A percentile compares a stretch with the other conserved stretches of the same genome.
Evolutionary conservation across 2,797 vertebrate genomes (phyloP).

Genomic region (Agapornis canus): DNA sequence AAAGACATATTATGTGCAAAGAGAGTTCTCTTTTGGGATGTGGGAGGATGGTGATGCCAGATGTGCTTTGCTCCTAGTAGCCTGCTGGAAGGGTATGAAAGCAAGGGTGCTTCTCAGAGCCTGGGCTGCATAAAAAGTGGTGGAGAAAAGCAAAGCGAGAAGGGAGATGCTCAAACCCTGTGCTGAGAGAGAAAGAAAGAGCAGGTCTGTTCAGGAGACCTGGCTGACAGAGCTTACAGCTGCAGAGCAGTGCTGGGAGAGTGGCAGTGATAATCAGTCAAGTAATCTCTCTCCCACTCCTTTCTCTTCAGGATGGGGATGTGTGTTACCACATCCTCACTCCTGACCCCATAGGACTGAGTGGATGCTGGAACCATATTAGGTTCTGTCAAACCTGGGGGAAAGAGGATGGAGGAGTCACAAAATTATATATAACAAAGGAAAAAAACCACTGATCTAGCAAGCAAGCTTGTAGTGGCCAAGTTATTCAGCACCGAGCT

Average conservation of each 20-base stretch:
- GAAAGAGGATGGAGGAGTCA: not conserved
- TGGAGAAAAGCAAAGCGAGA: not conserved
- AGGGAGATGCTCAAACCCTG: not conserved
- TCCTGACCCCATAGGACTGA: not conserved
- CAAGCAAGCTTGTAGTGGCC: fast-evolving
- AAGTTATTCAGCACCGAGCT: not conserved
- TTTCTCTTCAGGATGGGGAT: not conserved
- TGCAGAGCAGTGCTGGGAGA: fast-evolving
- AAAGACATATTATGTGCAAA: not conserved
- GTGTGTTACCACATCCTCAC: not conserved
- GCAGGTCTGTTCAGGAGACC: not conserved
- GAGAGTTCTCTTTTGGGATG: not conserved
- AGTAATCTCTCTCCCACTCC: not conserved
- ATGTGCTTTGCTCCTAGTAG: not conserved
- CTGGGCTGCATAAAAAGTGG: not conserved
- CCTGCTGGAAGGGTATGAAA: not conserved
- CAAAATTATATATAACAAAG: not conserved
- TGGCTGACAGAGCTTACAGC: not conserved
- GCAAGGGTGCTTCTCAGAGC: not conserved
- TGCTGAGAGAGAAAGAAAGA: not conserved
- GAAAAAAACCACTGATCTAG: not conserved
- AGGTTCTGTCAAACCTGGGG: not conserved
- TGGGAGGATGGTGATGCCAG: fast-evolving
- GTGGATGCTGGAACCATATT: not conserved
- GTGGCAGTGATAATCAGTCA: not conserved